Conservation (phyloP, 2,888 invertebrate species). For the Zhuqinia jingwanae region DNA sequence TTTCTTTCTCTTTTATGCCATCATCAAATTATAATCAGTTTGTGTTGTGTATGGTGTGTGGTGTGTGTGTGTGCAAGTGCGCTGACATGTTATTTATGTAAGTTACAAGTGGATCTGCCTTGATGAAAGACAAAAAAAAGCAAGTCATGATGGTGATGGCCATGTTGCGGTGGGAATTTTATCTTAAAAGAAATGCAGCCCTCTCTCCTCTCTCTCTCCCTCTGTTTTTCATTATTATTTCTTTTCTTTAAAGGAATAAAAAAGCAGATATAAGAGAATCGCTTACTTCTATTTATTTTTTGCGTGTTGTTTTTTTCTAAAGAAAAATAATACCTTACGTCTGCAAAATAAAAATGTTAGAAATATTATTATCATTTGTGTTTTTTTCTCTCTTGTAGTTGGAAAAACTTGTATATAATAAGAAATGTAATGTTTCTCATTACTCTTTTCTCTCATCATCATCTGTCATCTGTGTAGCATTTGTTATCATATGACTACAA, state of each 20-base stretch:
- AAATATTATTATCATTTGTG: not conserved
- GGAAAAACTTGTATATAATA: slow-evolving; percentile 1
- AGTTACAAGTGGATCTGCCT: slow-evolving; percentile 29
- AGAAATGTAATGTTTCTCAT: slow-evolving; percentile 35
- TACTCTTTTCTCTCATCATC: slow-evolving; percentile 38
- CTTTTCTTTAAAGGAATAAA: not conserved
- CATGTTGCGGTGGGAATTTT: slow-evolving; percentile 6
- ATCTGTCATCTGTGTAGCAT: slow-evolving; percentile 46
- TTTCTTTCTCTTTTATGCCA: slow-evolving; percentile 7
- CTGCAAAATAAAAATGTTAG: not conserved
- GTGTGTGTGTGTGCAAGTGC: not conserved
- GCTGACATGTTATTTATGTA: slow-evolving; percentile 35
- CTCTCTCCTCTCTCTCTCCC: too few relatives aligned
- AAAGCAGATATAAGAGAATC: not conserved
- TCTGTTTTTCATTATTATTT: slow-evolving; percentile 16
- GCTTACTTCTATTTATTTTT: not conserved
- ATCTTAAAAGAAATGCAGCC: slow-evolving; percentile 3
- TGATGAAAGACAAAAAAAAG: slow-evolving; percentile 39
- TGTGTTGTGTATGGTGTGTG: not conserved
- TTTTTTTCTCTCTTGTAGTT: not conserved
- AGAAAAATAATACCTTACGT: not conserved
- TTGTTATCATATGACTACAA: not conserved
- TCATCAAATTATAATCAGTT: not conserved
- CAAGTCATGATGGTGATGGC: slow-evolving; percentile 32
- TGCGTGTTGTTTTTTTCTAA: not conserved